These are phyloP conservation scores for Nesogale talazaci DNA, from an alignment of 2,113 vertebrate species.

Conservation along the genomic window DNA sequence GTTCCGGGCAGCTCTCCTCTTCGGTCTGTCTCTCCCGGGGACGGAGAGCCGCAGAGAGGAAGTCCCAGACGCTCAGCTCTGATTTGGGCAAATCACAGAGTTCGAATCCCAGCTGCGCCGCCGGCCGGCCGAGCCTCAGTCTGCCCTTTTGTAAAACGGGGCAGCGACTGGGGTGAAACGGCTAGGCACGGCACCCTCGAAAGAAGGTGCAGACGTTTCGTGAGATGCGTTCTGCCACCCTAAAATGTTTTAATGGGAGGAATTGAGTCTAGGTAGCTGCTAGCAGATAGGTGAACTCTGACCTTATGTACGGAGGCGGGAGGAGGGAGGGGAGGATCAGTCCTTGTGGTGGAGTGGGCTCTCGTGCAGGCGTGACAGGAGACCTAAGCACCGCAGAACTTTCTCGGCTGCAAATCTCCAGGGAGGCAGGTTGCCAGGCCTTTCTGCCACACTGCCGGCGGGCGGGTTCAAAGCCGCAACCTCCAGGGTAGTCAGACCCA, in stretches of 20 bases:
- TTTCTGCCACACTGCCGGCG: too few relatives aligned
- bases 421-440: background rate
- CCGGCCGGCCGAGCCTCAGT: background rate
- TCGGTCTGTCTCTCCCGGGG: background rate
- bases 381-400: background rate
- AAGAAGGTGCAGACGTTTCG: background rate
- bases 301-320: too few relatives aligned
- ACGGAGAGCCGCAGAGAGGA: background rate
- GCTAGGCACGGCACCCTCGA: background rate
- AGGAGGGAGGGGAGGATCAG: too few relatives aligned
- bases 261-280: background rate
- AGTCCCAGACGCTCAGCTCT: background rate
- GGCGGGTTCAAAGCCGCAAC: too few relatives aligned
- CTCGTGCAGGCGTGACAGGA: background rate
- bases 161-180: background rate
- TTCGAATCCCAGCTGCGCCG: background rate
- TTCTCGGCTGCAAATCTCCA: background rate
- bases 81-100: background rate
- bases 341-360: background rate
- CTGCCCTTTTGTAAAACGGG: background rate
- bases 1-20: background rate
- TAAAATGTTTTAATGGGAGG: background rate
- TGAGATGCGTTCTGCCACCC: background rate
- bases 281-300: background rate
- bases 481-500: too few relatives aligned